phyloP scores from a whole-genome alignment of 2,888 invertebrate species.

The Trachelus stipa region DNA sequence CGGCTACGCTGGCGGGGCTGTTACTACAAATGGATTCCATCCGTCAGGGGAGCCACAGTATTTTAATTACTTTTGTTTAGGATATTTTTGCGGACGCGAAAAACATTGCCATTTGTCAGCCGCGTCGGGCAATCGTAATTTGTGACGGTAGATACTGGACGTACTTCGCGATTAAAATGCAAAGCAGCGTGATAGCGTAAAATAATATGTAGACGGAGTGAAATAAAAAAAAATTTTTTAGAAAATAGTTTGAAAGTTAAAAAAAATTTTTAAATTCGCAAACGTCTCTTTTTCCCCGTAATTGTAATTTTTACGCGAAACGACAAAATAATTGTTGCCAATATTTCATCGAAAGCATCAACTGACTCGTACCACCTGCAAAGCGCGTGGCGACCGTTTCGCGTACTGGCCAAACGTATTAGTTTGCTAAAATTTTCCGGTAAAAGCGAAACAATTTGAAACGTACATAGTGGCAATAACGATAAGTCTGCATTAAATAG shows the following conservation, averaged over 20 bases:
- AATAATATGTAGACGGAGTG: neutral
- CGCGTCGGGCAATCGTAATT: slow-evolving; percentile 14
- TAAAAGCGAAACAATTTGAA: neutral
- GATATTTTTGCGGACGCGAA: slow-evolving; percentile 12
- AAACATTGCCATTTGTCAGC: slow-evolving; percentile 21
- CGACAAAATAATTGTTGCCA: neutral
- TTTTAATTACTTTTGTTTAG: slow-evolving; percentile 24
- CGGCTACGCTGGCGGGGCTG: slow-evolving; percentile 7
- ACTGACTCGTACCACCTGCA: neutral
- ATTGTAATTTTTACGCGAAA: neutral
- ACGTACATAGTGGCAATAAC: neutral
- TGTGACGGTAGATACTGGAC: neutral
- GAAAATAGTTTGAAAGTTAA: neutral
- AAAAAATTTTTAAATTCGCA: neutral
- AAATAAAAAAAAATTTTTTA: neutral
- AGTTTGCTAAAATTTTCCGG: neutral
- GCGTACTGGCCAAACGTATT: neutral
- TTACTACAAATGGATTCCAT: slow-evolving; percentile 17
- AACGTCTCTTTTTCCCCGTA: neutral
- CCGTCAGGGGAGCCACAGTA: slow-evolving; percentile 13
- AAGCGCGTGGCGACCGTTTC: neutral
- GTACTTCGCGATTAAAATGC: neutral
- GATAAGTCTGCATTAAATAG: neutral
- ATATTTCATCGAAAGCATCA: neutral
- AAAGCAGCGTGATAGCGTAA: neutral